Conservation (phyloP, 2,888 invertebrate species). For the Trichacis sp. region DNA sequence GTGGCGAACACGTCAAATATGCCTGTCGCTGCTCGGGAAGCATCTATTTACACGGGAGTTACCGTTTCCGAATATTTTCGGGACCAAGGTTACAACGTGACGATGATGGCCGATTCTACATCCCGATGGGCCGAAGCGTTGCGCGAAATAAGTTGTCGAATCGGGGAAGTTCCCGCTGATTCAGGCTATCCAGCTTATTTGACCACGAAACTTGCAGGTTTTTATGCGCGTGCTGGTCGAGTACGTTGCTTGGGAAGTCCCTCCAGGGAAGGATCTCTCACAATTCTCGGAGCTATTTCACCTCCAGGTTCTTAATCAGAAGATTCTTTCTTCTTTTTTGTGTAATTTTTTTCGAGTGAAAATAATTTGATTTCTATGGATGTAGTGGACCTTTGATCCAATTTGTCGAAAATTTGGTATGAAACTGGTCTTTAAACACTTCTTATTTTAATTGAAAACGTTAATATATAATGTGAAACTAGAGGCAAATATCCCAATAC, state of each 20-base stretch:
- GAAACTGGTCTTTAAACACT: too few relatives aligned
- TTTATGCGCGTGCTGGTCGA: slow-evolving; percentile 97
- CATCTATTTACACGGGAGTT: slow-evolving; percentile 99
- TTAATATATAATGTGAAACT: too few relatives aligned
- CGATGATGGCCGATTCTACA: slow-evolving; percentile 99
- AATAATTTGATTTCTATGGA: too few relatives aligned
- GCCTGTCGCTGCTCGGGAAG: slow-evolving; percentile 99
- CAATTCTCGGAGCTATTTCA: slow-evolving; percentile 98
- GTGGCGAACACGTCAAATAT: slow-evolving; percentile 99
- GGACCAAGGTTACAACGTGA: slow-evolving; percentile 99
- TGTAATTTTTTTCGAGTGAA: too few relatives aligned
- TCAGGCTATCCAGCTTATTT: slow-evolving; percentile 98
- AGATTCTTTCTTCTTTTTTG: too few relatives aligned
- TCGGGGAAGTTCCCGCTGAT: slow-evolving; percentile 37
- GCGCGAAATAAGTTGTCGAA: slow-evolving; percentile 82
- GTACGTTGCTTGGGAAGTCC: slow-evolving; percentile 96
- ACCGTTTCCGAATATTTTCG: slow-evolving; percentile 99
- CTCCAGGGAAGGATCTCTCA: slow-evolving; percentile 95
- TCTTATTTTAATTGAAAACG: too few relatives aligned
- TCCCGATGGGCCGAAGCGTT: slow-evolving; percentile 99
- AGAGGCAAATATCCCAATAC: too few relatives aligned
- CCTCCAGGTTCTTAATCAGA: too few relatives aligned
- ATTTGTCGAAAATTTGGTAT: too few relatives aligned
- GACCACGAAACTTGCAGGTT: too few relatives aligned
- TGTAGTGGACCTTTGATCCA: too few relatives aligned